A percentile compares a stretch with the other conserved stretches of the same genome.
Evolutionary conservation across 2,888 invertebrate species (phyloP).

Genomic region (Chrysolina oricalcia): DNA sequence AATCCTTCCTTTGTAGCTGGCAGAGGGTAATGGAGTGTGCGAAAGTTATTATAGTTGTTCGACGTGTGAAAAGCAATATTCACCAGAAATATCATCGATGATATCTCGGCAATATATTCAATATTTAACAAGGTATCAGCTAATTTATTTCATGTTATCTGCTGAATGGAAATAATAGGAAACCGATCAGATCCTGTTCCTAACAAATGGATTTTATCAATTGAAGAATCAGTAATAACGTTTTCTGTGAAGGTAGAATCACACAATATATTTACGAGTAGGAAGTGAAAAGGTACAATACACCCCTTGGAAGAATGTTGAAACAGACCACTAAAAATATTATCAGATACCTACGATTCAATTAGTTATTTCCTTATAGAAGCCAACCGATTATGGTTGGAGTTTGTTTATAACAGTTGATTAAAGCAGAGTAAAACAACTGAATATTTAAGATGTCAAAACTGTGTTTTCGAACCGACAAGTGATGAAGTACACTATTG

Average conservation of each 20-base stretch:
- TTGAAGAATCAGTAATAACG: conserved; percentile 6
- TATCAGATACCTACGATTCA: too few relatives aligned
- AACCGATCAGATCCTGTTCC: background rate
- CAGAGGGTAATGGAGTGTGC: conserved; percentile 2
- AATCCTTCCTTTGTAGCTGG: background rate
- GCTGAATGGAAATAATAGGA: conserved; percentile 1
- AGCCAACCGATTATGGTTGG: too few relatives aligned
- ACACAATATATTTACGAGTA: background rate
- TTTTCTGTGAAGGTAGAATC: background rate
- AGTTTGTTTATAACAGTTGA: too few relatives aligned
- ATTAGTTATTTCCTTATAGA: too few relatives aligned
- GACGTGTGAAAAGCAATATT: conserved; percentile 14
- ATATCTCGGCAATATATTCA: conserved; percentile 16
- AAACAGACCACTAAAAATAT: too few relatives aligned
- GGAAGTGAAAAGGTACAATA: background rate
- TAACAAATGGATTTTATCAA: conserved; percentile 10
- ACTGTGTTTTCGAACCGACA: too few relatives aligned
- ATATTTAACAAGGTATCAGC: conserved; percentile 17
- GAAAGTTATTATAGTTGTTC: conserved; percentile 4
- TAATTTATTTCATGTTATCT: background rate
- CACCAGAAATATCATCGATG: conserved; percentile 11
- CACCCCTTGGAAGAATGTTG: too few relatives aligned
- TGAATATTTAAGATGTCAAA: too few relatives aligned
- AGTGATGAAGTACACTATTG: too few relatives aligned
- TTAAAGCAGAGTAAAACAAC: too few relatives aligned